Base-by-base conservation (phyloP, 2,888 invertebrate genomes). In the Archips crataeganus region DNA sequence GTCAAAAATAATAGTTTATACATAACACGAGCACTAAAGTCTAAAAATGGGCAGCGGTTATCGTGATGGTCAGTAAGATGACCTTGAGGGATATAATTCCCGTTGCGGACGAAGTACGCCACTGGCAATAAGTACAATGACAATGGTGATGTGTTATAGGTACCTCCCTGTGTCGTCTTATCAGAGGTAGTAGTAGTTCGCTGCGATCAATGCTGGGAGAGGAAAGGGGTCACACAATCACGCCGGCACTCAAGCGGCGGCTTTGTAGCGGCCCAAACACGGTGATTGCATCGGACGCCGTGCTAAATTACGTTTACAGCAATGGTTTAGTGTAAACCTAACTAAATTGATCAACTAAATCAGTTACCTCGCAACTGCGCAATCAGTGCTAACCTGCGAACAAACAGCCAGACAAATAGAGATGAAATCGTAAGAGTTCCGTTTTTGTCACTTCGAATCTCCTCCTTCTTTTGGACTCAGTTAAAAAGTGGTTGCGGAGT, bases 261-360 rank as follows among this genome's bases (percentile, higher is more conserved):
- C 62, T 45, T 63, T 45, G 47, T 72, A 6, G 57, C 59, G 13
- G 71, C 47, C 47, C 67, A 57, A 67, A 67, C 60, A 66, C 65
- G 51, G 49, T 67, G 66, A 71, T 71, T 67, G 71, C 71, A 23
- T 13, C 54, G 49, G n/a, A 59, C 71, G 47, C 65, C 49, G 39
- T 62, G 36, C 45, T 62, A 54, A 67, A 72, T 72, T 57, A 67
- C 67, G 45, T 67, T 54, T 36, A 61, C 45, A 34, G 36, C 59
- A 65, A 71, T 59, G 70, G 49, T 34, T 47, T 10, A 2, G 70
- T n/a, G 64, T 57, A 49, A 47, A 36, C 59, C 6, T 36, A 36
- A 47, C 47, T 65, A 59, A 59, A 71, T 36, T 65, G 36, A 47
- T 36, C 3, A 36, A 36, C 3, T 36, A 1, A 23, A 23, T 23